phyloP scores from a whole-genome alignment of 2,797 vertebrate genomes.

The Rhadinocentrus ornatus region DNA sequence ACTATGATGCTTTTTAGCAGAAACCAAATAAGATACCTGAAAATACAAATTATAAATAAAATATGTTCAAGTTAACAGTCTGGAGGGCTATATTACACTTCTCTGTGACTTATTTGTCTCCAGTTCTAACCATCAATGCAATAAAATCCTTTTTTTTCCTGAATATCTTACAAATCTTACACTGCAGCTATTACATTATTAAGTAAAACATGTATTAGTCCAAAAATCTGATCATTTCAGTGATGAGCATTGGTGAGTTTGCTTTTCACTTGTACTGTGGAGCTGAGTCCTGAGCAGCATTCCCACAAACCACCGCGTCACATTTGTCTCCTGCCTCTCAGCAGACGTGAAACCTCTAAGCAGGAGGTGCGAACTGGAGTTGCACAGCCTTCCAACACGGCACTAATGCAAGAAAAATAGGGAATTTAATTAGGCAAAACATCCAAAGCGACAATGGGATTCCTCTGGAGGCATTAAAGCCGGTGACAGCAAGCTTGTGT shows the following conservation, averaged over 20 bases:
- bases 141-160: not conserved
- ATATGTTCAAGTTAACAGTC: not conserved
- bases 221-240: not conserved
- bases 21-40: not conserved
- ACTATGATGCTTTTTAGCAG: not conserved
- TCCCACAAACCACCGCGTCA: conserved; percentile 81
- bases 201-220: not conserved
- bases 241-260: not conserved
- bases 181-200: not conserved
- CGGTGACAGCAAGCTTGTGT: not conserved
- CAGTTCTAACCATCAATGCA: not conserved
- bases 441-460: not conserved
- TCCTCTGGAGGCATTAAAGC: not conserved
- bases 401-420: conserved; percentile 46
- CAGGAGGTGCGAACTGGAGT: conserved; percentile 55
- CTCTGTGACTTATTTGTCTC: not conserved
- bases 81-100: not conserved
- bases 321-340: conserved; percentile 76
- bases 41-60: not conserved
- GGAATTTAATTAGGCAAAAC: conserved; percentile 2
- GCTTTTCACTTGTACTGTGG: conserved; percentile 41
- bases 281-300: conserved; percentile 50
- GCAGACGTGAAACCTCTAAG: conserved; percentile 47
- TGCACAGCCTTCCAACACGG: conserved; percentile 24
- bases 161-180: not conserved